Base-by-base conservation (phyloP, 2,113 vertebrate species). In the Xiphophorus couchianus region DNA sequence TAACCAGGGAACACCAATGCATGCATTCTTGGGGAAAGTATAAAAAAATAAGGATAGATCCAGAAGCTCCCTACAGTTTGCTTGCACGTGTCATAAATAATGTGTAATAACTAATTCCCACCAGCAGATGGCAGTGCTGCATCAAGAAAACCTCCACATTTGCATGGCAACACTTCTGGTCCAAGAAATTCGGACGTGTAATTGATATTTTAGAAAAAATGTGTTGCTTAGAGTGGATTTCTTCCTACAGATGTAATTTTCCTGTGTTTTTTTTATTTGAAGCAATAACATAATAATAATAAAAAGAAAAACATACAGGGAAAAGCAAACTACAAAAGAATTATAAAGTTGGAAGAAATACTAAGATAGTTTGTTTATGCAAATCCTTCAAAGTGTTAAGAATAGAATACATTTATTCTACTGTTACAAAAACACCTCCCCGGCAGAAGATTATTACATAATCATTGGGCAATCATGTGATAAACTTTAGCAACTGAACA, bases 61-160 rank as follows among this genome's bases (percentile, higher is more conserved):
- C 28, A 28, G 28, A 28, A 14, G 15, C 44, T 48, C 44, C 15
- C 15, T 5, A 48, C 0, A 17, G 44, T 17, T 48, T 48, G 0
- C 14, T 17, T 48, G 1, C 15, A 14, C 5, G 14, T 4, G 44
- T 15, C 14, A 48, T 48, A 6, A 48, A 19, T 1, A 67, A 3
- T 64, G 0, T 87, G 85, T 82, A 83, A 73, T 82, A 29, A 39
- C 5, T 37, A 0, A 0, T 8, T 63, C n/a, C 42, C 0, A 75
- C 84, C 93, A 89, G 88, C 78, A 93, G 91, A 80, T 91, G 90
- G 82, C 88, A 81, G 5, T 87, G 76, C 64, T 74, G 71, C 48
- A 87, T 76, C 44, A 86, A 65, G n/a, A 6, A 74, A 73, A 30
- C 71, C 4, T 76, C 12, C n/a, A 4, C 3, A 17, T 12, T 2